Percentiles rank a stretch among this genome's conserved stretches.
Evolutionary conservation across 2,888 invertebrate genomes (phyloP).

Genomic region (Lasioglossum figueresi): DNA sequence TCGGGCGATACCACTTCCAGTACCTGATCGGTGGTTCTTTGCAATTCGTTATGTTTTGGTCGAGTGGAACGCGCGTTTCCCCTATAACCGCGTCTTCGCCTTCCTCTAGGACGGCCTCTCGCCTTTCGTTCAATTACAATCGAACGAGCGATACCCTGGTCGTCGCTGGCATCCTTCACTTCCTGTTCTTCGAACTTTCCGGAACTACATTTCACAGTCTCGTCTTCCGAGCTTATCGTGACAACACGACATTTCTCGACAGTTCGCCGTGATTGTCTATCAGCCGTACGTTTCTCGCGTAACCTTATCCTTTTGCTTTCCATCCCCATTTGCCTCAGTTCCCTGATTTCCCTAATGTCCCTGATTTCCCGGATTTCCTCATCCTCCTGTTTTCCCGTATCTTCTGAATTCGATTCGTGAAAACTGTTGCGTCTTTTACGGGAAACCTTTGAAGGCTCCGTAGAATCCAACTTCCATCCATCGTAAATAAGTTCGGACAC

Average conservation of each 20-base stretch:
- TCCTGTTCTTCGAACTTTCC: conserved; percentile 66
- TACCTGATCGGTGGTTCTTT: conserved; percentile 21
- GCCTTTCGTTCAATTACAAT: conserved; percentile 66
- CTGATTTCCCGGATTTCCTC: conserved; percentile 67
- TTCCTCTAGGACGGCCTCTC: conserved; percentile 69
- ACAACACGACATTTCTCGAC: conserved; percentile 80
- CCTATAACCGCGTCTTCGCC: conserved; percentile 72
- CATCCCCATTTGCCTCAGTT: conserved; percentile 29
- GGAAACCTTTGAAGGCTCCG: conserved; percentile 69
- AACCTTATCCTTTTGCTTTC: conserved; percentile 80
- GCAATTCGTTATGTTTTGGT: conserved; percentile 61
- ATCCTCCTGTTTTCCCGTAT: conserved; percentile 83
- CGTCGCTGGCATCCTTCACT: conserved; percentile 69
- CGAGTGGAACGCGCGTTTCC: conserved; percentile 55
- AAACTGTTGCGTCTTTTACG: conserved; percentile 78
- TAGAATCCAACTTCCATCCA: conserved; percentile 78
- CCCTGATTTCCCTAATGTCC: background rate
- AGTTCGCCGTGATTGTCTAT: conserved; percentile 78
- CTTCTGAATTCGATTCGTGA: conserved; percentile 83
- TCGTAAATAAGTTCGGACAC: conserved; percentile 79
- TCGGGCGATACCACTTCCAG: conserved; percentile 53
- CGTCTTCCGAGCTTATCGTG: conserved; percentile 80
- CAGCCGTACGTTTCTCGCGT: conserved; percentile 75
- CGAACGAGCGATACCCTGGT: conserved; percentile 50
- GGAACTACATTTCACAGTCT: conserved; percentile 61